A percentile compares a stretch with the other conserved stretches of the same genome.
Conservation (phyloP, 2,113 vertebrate species). For the Colossoma macropomum region DNA sequence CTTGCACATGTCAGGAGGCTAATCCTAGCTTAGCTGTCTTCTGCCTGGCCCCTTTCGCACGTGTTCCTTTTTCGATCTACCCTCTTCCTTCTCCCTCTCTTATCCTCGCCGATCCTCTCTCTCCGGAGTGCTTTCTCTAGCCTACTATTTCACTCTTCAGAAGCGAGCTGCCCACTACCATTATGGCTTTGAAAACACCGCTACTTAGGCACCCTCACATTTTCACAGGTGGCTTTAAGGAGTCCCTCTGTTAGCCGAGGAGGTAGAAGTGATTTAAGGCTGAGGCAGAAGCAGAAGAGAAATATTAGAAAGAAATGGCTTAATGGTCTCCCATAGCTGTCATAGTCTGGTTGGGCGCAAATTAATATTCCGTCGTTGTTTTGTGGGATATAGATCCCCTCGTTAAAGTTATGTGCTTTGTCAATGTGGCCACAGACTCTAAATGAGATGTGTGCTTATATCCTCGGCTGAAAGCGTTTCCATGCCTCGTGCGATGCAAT, state of each 20-base stretch:
- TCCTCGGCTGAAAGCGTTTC: background rate
- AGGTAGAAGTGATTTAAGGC: slow-evolving; percentile 10
- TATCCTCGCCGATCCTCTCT: slow-evolving; percentile 37
- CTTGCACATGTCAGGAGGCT: slow-evolving; percentile 71
- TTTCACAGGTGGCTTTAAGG: slow-evolving; percentile 55
- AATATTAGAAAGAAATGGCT: slow-evolving; percentile 19
- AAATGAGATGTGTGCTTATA: slow-evolving; percentile 19
- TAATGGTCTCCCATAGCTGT: slow-evolving; percentile 5
- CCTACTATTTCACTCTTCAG: slow-evolving; percentile 74
- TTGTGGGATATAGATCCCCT: slow-evolving; percentile 7
- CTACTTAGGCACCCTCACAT: slow-evolving; percentile 63
- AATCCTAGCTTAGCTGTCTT: slow-evolving; percentile 74
- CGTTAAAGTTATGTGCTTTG: slow-evolving; percentile 11
- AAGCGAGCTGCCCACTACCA: slow-evolving; percentile 68
- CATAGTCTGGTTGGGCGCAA: background rate
- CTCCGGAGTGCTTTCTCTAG: slow-evolving; percentile 62
- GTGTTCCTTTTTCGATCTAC: slow-evolving; percentile 65
- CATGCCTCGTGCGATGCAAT: background rate
- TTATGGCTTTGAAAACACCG: slow-evolving; percentile 72
- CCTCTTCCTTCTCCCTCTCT: slow-evolving; percentile 65
- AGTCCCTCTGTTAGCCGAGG: slow-evolving; percentile 29
- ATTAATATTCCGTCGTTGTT: slow-evolving; percentile 23
- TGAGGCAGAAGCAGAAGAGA: slow-evolving; percentile 6
- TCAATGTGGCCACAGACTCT: background rate
- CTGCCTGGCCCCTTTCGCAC: slow-evolving; percentile 72